Base-by-base conservation (phyloP, 2,888 invertebrate species). In the Tolmerus cingulatus region DNA sequence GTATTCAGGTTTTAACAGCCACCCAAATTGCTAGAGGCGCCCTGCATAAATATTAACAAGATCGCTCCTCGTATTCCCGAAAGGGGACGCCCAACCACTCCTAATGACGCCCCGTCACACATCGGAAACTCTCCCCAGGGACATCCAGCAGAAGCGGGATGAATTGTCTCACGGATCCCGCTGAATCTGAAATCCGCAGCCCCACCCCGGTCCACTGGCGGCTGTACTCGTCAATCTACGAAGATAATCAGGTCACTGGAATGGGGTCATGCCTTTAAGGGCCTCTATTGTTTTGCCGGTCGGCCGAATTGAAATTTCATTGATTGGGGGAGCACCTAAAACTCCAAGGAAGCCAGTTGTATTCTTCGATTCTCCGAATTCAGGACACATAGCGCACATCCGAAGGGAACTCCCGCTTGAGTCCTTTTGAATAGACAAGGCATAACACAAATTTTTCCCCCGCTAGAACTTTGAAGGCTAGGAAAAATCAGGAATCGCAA, bases 311-410 rank as follows among this genome's bases (percentile, higher is more conserved):
- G 78, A 78, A 78, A 78, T 19, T 78, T 43, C 40, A 78, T 78
- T 43, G 78, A 78, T 78, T 78, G 43, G n/a, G n/a, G 78, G 23
- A 78, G 23, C 78, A 78, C 43, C 78, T 37, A 34, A 78, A 66
- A 66, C 19, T 78, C 37, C 37, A 76, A 76, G 7, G 37, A 76
- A 16, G n/a, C 76, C 19, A 8, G 19, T 19, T 77, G 5, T 43
- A 43, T 14, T 78, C 23, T n/a, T 40, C 23, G 19, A 78, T 78
- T 78, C 78, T 43, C 43, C n/a, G 40, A n/a, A 78, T 40, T 43
- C 78, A 43, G 37, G 19, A 12, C 43, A 37, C 34, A 66, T 9
- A 23, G 27, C 12, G 27, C 12, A 66, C 27, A 66, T 66, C 14
- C 66, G 27, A 66, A 23, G 27, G 23, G 43, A 46, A 27, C 8